Conservation (phyloP, 1,140 invertebrate species). For the Hirudo medicinalis region DNA sequence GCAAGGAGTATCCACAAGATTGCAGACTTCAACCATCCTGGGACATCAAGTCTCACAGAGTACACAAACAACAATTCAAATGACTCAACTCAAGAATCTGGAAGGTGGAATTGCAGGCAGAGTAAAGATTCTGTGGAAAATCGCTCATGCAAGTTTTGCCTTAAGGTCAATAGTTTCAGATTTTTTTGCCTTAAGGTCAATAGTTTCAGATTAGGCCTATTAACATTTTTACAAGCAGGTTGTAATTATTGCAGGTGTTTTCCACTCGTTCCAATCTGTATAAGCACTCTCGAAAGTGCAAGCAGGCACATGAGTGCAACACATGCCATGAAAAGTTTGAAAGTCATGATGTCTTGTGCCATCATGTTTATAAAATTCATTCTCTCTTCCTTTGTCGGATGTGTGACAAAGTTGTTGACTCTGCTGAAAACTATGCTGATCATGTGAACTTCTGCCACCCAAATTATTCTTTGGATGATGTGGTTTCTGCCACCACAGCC, state of each 20-base stretch:
- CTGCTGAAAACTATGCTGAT: conserved; percentile 1
- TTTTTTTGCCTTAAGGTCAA: too few species aligned
- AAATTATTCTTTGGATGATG: neutral
- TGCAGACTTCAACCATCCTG: too few species aligned
- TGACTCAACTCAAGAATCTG: too few species aligned
- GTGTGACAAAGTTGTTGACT: conserved; percentile 1
- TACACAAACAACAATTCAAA: too few species aligned
- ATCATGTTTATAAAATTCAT: neutral
- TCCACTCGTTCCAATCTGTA: neutral
- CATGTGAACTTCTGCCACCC: conserved; percentile 7
- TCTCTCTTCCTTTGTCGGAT: conserved; percentile 1
- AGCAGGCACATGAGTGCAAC: neutral
- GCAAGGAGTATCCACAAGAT: too few species aligned
- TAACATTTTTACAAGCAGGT: too few species aligned
- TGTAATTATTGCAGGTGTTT: neutral
- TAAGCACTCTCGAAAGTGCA: conserved; percentile 7
- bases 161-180: too few species aligned
- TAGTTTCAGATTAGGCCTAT: too few species aligned
- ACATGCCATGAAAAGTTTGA: neutral
- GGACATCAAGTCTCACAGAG: too few species aligned
- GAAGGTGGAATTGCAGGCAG: too few species aligned
- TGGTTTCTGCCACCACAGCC: neutral
- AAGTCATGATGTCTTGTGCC: neutral
- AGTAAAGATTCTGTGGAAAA: too few species aligned
- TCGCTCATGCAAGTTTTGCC: too few species aligned